A percentile compares a stretch with the other conserved stretches of the same genome.
These are phyloP conservation scores for Cecidostiba fungosa DNA, from an alignment of 2,888 invertebrate species.

Conservation along the genomic window DNA sequence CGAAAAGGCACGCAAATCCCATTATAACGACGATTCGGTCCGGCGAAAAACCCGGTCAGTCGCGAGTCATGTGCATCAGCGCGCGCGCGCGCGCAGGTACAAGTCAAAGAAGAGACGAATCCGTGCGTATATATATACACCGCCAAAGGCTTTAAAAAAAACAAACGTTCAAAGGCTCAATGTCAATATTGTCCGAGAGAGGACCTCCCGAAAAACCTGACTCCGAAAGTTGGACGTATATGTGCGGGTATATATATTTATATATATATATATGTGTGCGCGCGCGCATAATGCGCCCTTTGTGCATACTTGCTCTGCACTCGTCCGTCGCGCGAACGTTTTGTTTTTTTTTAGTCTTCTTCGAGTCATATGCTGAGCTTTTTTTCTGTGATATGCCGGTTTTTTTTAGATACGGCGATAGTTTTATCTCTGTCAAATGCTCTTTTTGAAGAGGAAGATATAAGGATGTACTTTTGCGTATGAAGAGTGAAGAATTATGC, in stretches of 20 bases:
- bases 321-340: background rate
- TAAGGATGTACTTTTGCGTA: too few species aligned
- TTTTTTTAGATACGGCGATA: background rate
- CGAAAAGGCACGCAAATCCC: slow-evolving; percentile 30
- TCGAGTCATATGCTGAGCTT: background rate
- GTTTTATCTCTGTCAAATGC: background rate
- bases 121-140: slow-evolving; percentile 26
- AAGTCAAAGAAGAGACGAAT: slow-evolving; percentile 32
- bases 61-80: background rate
- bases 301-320: slow-evolving; percentile 27
- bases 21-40: slow-evolving; percentile 15
- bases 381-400: background rate
- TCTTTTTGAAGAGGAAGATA: too few species aligned
- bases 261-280: background rate
- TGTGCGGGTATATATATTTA: background rate
- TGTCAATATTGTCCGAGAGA: slow-evolving; percentile 74
- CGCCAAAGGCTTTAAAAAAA: slow-evolving; percentile 72
- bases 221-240: background rate
- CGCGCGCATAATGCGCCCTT: slow-evolving; percentile 17
- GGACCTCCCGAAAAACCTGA: slow-evolving; percentile 44
- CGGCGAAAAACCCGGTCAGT: slow-evolving; percentile 8
- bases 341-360: background rate
- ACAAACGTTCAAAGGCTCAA: slow-evolving; percentile 74
- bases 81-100: slow-evolving; percentile 41
- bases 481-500: too few species aligned